These are phyloP conservation scores for Sacculina carcini DNA, from an alignment of 2,888 invertebrate species.

Conservation along the genomic window DNA sequence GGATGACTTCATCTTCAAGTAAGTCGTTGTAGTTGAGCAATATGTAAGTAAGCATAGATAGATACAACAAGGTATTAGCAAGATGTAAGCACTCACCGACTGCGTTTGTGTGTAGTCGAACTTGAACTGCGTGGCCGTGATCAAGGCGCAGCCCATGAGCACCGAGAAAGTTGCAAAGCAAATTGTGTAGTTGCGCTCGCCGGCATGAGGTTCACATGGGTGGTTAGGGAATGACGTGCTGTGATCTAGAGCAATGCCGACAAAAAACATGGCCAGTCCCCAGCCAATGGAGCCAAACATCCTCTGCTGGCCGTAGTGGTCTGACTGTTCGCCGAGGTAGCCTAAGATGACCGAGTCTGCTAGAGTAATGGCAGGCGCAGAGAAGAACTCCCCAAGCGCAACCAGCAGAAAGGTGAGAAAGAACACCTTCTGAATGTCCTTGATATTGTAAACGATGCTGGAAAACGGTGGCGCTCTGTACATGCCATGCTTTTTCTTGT, in stretches of 20 bases:
- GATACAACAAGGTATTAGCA: too few relatives aligned
- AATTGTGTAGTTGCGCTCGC: slow-evolving; percentile 93
- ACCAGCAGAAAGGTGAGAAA: slow-evolving; percentile 73
- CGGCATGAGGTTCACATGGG: slow-evolving; percentile 46
- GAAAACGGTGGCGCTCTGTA: slow-evolving; percentile 79
- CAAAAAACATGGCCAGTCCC: slow-evolving; percentile 97
- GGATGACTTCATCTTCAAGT: too few relatives aligned
- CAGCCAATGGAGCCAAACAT: slow-evolving; percentile 96
- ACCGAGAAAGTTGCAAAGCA: slow-evolving; percentile 95
- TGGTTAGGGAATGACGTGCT: slow-evolving; percentile 65
- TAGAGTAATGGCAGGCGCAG: slow-evolving; percentile 74
- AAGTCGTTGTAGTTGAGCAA: too few relatives aligned
- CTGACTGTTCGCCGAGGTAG: slow-evolving; percentile 22
- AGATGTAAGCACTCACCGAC: background rate
- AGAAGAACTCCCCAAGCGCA: slow-evolving; percentile 89
- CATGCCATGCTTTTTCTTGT: slow-evolving; percentile 34
- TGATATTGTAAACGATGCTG: slow-evolving; percentile 59
- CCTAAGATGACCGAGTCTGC: slow-evolving; percentile 47
- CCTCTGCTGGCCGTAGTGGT: slow-evolving; percentile 72
- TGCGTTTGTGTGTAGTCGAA: slow-evolving; percentile 11
- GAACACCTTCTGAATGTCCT: slow-evolving; percentile 84
- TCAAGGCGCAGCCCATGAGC: slow-evolving; percentile 77
- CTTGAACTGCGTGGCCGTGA: slow-evolving; percentile 54
- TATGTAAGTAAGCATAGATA: too few relatives aligned
- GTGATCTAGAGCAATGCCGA: slow-evolving; percentile 84